Conservation (phyloP, 2,797 vertebrate species). For the Onychomys leucogaster region DNA sequence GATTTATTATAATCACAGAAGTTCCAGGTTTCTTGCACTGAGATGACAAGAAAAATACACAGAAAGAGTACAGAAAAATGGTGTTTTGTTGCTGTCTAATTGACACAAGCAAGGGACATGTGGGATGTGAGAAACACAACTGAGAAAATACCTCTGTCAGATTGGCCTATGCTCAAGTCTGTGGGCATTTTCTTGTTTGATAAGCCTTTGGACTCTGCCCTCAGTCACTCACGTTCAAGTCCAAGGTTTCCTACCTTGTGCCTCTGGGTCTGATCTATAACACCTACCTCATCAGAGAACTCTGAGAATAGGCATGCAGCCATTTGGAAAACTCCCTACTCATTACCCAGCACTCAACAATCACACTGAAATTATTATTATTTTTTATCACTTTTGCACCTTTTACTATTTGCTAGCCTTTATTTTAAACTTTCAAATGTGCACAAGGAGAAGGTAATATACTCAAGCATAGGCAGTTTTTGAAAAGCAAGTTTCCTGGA, state of each 20-base stretch:
- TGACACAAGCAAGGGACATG: too few relatives aligned
- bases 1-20: not conserved
- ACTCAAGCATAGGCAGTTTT: not conserved
- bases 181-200: not conserved
- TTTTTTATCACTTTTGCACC: not conserved
- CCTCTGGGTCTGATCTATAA: not conserved
- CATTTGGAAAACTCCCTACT: not conserved
- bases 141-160: not conserved
- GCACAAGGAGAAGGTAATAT: not conserved
- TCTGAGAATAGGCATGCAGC: not conserved
- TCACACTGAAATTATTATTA: not conserved
- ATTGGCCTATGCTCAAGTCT: not conserved
- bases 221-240: not conserved
- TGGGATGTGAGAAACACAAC: too few relatives aligned
- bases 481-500: constrained; percentile 25
- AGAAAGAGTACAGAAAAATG: not conserved
- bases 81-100: not conserved
- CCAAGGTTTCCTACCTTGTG: not conserved
- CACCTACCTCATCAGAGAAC: not conserved
- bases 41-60: not conserved
- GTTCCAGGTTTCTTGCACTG: not conserved
- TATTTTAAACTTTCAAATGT: constrained; percentile 45
- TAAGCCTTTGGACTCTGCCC: not conserved
- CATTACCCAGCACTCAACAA: not conserved
- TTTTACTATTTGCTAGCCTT: not conserved